These are phyloP conservation scores for Microcaecilia unicolor DNA, from an alignment of 2,797 vertebrate genomes.

Conservation along the genomic window DNA sequence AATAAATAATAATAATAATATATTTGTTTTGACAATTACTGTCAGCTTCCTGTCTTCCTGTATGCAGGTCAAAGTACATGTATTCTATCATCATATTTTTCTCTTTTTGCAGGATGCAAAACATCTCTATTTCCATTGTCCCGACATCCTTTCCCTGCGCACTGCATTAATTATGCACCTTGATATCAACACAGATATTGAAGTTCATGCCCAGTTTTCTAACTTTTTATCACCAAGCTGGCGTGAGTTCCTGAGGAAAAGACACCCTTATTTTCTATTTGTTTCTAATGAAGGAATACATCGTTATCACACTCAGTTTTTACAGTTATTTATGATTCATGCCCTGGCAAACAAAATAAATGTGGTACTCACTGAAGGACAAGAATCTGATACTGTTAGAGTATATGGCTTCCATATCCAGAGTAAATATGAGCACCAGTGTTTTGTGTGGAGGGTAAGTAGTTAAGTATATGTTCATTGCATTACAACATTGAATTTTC, in stretches of 20 bases:
- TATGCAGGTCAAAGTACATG: no score
- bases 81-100: background rate
- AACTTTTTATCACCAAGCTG: constrained; percentile 27
- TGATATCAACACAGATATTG: constrained; percentile 14
- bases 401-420: constrained; percentile 20
- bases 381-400: constrained; percentile 22
- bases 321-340: constrained; percentile 28
- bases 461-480: background rate
- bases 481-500: no score
- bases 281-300: constrained; percentile 27
- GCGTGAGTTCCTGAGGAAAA: constrained; percentile 27
- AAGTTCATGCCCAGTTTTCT: constrained; percentile 30
- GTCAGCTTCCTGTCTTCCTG: no score
- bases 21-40: no score
- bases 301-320: constrained; percentile 10
- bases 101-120: constrained; percentile 29
- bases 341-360: constrained; percentile 30
- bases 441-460: constrained; percentile 23
- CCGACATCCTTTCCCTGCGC: constrained; percentile 14
- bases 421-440: background rate
- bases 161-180: constrained; percentile 32
- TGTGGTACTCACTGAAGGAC: constrained; percentile 20
- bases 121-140: constrained; percentile 17
- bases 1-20: no score
- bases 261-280: constrained; percentile 31